Conservation (phyloP, 2,113 vertebrate genomes). For the Aplodontia rufa region DNA sequence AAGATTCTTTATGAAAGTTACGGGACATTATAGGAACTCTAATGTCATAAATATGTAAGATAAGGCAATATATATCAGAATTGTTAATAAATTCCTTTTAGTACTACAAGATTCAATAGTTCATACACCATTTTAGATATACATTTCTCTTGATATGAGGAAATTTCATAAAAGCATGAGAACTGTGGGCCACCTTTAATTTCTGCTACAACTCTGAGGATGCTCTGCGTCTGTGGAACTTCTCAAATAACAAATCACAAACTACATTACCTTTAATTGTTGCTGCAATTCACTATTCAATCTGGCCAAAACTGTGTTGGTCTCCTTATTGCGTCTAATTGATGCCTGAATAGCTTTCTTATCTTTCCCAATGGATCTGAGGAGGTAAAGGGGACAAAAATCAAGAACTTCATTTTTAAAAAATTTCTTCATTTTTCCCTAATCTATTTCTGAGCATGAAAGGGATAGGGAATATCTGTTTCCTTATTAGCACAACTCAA, state of each 20-base stretch:
- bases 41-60: not conserved
- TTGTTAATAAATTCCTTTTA: not conserved
- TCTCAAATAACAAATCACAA: slow-evolving; percentile 27
- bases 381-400: slow-evolving; percentile 66
- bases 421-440: not conserved
- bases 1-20: slow-evolving; percentile 21
- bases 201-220: not conserved
- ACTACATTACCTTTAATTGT: slow-evolving; percentile 93
- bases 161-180: not conserved
- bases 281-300: slow-evolving; percentile 99
- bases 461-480: not conserved
- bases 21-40: not conserved
- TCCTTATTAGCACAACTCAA: not conserved
- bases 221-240: not conserved
- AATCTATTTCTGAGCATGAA: not conserved
- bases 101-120: not conserved
- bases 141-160: not conserved
- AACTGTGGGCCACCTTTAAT: not conserved
- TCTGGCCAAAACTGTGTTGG: slow-evolving; percentile 98
- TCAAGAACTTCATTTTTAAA: slow-evolving; percentile 15
- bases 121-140: slow-evolving; percentile 19
- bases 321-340: slow-evolving; percentile 99
- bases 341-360: slow-evolving; percentile 99
- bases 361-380: slow-evolving; percentile 97
- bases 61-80: not conserved